Evolutionary conservation across 2,888 invertebrate genomes (phyloP).

Genomic region (Carterocephalus palaemon): DNA sequence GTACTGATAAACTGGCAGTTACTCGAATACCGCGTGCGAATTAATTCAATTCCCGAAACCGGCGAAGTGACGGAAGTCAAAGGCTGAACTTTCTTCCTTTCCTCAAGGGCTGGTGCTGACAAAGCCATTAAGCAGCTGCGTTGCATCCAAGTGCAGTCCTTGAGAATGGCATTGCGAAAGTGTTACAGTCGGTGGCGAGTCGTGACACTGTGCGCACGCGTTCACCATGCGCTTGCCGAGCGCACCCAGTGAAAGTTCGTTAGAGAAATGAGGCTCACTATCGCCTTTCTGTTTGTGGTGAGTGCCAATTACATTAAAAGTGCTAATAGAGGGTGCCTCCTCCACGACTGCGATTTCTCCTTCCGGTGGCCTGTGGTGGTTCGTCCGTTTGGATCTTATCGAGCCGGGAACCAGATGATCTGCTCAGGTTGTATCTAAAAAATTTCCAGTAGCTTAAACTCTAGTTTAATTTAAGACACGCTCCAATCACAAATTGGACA

Average conservation of each 20-base stretch:
- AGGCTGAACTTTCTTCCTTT: slow-evolving; percentile 58
- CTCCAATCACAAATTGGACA: no score
- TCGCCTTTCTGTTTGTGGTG: slow-evolving; percentile 77
- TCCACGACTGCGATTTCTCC: slow-evolving; percentile 6
- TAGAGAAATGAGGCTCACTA: slow-evolving; percentile 73
- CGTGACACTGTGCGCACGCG: slow-evolving; percentile 53
- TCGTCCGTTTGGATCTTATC: slow-evolving; percentile 10
- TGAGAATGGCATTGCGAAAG: slow-evolving; percentile 54
- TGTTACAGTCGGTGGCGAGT: slow-evolving; percentile 56
- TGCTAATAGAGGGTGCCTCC: slow-evolving; percentile 30
- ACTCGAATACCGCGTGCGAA: slow-evolving; percentile 1
- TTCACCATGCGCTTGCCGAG: slow-evolving; percentile 55
- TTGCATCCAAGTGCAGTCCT: slow-evolving; percentile 55
- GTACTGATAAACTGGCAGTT: slow-evolving; percentile 3
- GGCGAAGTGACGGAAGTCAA: slow-evolving; percentile 31
- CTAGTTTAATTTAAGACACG: no score
- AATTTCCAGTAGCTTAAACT: slow-evolving; percentile 1
- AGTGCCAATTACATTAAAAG: slow-evolving; percentile 61
- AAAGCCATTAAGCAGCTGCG: slow-evolving; percentile 43
- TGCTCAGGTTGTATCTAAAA: slow-evolving; percentile 20
- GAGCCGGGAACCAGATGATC: slow-evolving; percentile 1
- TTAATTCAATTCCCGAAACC: slow-evolving; percentile 15
- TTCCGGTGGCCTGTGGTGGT: slow-evolving; percentile 10
- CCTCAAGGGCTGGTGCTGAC: slow-evolving; percentile 48
- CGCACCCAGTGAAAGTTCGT: slow-evolving; percentile 72